A percentile compares a stretch with the other conserved stretches of the same genome.
phyloP scores from a whole-genome alignment of 2,113 vertebrate genomes.

The Rhinoptilus africanus region DNA sequence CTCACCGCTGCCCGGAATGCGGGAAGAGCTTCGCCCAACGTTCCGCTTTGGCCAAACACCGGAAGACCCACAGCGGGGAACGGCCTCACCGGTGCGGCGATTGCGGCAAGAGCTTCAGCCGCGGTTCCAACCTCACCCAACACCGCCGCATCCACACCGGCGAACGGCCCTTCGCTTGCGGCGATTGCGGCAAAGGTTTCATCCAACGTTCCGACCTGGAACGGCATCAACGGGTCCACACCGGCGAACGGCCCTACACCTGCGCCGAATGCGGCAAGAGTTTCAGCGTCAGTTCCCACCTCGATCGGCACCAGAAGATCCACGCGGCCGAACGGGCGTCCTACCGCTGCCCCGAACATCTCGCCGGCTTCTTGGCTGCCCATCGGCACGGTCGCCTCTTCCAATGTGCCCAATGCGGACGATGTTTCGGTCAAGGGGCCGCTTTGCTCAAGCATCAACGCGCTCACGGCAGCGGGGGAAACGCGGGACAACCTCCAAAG shows the following conservation, averaged over 20 bases:
- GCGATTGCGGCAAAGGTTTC: not conserved
- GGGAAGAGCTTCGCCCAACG: constrained; percentile 47
- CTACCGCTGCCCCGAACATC: not conserved
- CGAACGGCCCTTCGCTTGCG: not conserved
- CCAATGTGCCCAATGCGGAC: not conserved
- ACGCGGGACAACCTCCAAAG: not conserved
- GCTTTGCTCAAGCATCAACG: not conserved
- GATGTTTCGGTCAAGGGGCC: not conserved
- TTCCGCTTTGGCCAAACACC: constrained; percentile 51
- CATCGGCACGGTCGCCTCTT: not conserved
- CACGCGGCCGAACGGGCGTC: not conserved
- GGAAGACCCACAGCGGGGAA: not conserved
- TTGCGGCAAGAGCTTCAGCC: constrained; percentile 38
- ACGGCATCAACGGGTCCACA: constrained; percentile 17
- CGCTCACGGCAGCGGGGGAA: fast-evolving
- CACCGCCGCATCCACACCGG: constrained; percentile 39
- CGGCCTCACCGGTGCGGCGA: not conserved
- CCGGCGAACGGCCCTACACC: not conserved
- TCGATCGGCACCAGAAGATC: not conserved
- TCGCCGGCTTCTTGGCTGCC: not conserved
- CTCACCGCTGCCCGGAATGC: not conserved
- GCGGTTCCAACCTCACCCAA: constrained; percentile 54
- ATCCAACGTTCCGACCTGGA: constrained; percentile 37
- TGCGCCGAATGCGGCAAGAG: constrained; percentile 8
- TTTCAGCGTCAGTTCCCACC: constrained; percentile 39